phyloP scores from a whole-genome alignment of 2,888 invertebrate species.

The Oegoconia quadripuncta region DNA sequence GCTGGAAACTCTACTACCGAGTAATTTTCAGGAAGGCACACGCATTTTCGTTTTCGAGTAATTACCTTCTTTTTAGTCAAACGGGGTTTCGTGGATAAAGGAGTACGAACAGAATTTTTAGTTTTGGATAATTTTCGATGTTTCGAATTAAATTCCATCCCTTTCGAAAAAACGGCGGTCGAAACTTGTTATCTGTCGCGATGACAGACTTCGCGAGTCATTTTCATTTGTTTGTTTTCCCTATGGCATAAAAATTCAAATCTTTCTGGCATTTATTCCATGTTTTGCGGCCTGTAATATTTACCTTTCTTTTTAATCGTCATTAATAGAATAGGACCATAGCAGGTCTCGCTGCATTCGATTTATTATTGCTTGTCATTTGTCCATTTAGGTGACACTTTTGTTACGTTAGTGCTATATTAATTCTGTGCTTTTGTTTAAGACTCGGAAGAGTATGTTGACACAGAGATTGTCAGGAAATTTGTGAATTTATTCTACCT shows the following conservation, averaged over 20 bases:
- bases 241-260: slow-evolving; percentile 21
- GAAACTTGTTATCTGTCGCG: slow-evolving; percentile 73
- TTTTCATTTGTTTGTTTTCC: slow-evolving; percentile 52
- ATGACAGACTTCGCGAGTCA: slow-evolving; percentile 54
- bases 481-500: no score
- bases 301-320: not conserved
- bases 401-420: no score
- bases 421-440: no score
- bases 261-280: slow-evolving; percentile 2
- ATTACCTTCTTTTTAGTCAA: slow-evolving; percentile 65
- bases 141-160: slow-evolving; percentile 78
- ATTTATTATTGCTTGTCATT: no score
- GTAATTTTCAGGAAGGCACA: slow-evolving; percentile 80
- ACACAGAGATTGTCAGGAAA: no score
- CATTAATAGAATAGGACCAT: not conserved
- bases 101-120: slow-evolving; percentile 74
- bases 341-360: not conserved
- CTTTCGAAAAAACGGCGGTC: slow-evolving; percentile 77
- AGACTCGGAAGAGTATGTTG: no score
- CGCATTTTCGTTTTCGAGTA: slow-evolving; percentile 76
- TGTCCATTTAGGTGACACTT: no score
- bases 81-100: slow-evolving; percentile 64
- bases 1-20: slow-evolving; percentile 81
- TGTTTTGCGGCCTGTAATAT: slow-evolving; percentile 6
- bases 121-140: slow-evolving; percentile 76